A percentile compares a stretch with the other conserved stretches of the same genome.
Evolutionary conservation across 1,140 invertebrate species (phyloP).

Genomic region (Magallana angulata): DNA sequence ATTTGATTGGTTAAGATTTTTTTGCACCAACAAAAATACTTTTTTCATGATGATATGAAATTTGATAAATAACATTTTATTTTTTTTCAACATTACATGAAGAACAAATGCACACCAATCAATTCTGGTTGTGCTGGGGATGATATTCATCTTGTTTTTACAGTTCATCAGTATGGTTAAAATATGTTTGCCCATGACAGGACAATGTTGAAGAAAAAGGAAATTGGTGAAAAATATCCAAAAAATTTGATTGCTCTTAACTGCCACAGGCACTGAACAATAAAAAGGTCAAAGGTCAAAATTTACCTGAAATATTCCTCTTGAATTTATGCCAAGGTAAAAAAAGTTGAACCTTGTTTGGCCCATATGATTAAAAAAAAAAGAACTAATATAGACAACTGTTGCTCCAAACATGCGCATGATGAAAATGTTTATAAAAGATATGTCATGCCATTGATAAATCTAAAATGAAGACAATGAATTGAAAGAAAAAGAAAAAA

Average conservation of each 20-base stretch:
- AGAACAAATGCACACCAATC: background rate
- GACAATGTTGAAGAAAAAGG: background rate
- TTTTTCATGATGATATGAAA: background rate
- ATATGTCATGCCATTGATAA: conserved; percentile 29
- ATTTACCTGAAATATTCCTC: background rate
- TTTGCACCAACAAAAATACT: conserved; percentile 1
- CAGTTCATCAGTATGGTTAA: background rate
- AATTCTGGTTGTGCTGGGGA: background rate
- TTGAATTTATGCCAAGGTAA: background rate
- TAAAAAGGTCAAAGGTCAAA: conserved; percentile 4
- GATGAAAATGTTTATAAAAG: conserved; percentile 22
- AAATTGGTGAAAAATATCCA: conserved; percentile 12
- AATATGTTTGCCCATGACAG: background rate
- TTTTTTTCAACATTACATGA: background rate
- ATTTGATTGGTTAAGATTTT: background rate
- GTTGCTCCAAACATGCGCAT: background rate
- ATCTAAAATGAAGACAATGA: conserved; percentile 2
- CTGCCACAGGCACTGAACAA: conserved; percentile 3
- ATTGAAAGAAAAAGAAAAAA: background rate
- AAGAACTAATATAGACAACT: background rate
- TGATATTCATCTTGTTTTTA: background rate
- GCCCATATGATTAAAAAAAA: background rate
- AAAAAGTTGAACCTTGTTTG: background rate
- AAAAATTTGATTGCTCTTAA: conserved; percentile 29
- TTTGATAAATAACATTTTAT: background rate